A percentile compares a stretch with the other conserved stretches of the same genome.
Conservation (phyloP, 2,888 invertebrate species). For the Drosophila suboccidentalis region DNA sequence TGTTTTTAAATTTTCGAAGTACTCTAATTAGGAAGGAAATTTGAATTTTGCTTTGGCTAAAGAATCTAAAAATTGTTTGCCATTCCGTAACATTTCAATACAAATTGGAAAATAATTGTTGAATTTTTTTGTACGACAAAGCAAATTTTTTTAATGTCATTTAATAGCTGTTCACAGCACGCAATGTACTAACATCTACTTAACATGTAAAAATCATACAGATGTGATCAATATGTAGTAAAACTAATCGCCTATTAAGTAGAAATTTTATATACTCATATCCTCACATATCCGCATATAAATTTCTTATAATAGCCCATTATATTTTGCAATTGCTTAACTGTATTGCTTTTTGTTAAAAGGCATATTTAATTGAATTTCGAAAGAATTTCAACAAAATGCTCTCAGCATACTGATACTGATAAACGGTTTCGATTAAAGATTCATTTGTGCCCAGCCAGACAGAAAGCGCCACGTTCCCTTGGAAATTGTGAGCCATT, state of each 20-base stretch:
- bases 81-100: not conserved
- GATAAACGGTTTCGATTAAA: constrained; percentile 12
- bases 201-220: not conserved
- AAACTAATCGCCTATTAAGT: not conserved
- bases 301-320: constrained; percentile 22
- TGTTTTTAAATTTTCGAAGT: no score
- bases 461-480: constrained; percentile 31
- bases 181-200: not conserved
- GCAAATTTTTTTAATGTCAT: not conserved
- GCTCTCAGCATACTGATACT: constrained; percentile 24
- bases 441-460: constrained; percentile 1
- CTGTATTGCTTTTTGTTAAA: not conserved
- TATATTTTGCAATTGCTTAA: constrained; percentile 1
- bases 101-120: not conserved
- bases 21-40: not conserved
- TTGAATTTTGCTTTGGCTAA: no score
- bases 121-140: no score
- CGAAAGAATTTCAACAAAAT: constrained; percentile 8
- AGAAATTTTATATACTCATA: not conserved
- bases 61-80: not conserved
- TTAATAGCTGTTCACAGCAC: constrained; percentile 4
- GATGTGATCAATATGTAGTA: not conserved
- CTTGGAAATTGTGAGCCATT: not conserved
- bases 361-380: constrained; percentile 17
- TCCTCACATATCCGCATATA: constrained; percentile 1